Evolutionary conservation across 2,113 vertebrate genomes (phyloP).

Genomic region (Tragelaphus imberbis): DNA sequence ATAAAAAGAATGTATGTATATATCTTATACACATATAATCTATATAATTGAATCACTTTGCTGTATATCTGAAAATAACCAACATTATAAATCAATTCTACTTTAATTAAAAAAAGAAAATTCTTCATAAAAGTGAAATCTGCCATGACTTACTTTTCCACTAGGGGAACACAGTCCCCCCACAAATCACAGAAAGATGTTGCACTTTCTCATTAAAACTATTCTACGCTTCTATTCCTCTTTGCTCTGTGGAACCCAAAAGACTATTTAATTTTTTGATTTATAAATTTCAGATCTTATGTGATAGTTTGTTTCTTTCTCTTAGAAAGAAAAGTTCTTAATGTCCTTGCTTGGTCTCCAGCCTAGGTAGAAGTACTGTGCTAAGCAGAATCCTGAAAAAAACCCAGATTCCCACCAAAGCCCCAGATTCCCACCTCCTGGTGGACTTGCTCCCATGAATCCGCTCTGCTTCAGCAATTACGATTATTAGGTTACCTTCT

Average conservation of each 20-base stretch:
- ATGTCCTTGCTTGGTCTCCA: not conserved
- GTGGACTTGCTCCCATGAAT: accelerated
- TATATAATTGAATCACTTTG: not conserved
- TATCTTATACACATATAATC: not conserved
- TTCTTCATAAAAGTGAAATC: not conserved
- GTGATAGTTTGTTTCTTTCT: not conserved
- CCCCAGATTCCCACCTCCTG: not conserved
- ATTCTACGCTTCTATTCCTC: not conserved
- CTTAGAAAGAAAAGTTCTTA: not conserved
- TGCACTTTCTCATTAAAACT: not conserved
- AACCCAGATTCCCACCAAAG: not conserved
- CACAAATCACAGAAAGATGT: not conserved
- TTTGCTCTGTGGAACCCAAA: not conserved
- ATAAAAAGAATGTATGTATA: not conserved
- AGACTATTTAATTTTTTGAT: not conserved
- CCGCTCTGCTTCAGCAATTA: not conserved
- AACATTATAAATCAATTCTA: not conserved
- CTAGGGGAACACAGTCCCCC: accelerated
- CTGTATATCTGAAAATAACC: not conserved
- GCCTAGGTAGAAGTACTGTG: not conserved
- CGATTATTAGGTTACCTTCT: not conserved
- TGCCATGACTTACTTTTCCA: not conserved
- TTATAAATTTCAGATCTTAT: not conserved
- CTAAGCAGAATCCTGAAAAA: not conserved
- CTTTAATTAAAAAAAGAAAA: not conserved